Evolutionary conservation across 2,797 vertebrate species (phyloP).

Genomic region (Meda fulgida): DNA sequence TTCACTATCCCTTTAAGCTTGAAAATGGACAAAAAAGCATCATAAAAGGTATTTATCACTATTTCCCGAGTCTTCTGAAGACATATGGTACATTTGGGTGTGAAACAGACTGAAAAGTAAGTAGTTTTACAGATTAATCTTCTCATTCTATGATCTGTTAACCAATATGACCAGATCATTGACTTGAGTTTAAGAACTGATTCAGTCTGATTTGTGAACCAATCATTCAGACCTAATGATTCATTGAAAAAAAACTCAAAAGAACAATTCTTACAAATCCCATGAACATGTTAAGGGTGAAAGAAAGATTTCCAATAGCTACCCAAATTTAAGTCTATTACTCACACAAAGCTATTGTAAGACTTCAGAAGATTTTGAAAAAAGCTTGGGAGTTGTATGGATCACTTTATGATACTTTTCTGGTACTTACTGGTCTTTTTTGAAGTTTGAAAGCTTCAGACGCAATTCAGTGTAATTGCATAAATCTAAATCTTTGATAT

Average conservation of each 20-base stretch:
- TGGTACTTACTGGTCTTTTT: background rate
- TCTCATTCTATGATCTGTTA: background rate
- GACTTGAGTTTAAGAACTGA: background rate
- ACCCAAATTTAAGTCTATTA: background rate
- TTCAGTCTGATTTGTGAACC: background rate
- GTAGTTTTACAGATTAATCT: background rate
- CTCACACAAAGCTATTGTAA: background rate
- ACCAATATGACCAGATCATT: background rate
- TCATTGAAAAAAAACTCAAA: background rate
- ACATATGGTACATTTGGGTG: background rate
- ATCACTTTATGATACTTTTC: conserved; percentile 3
- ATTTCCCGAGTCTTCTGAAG: background rate
- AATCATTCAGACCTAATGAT: background rate
- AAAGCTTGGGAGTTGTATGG: background rate
- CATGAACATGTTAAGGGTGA: background rate
- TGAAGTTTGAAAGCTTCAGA: conserved; percentile 23
- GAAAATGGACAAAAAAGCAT: background rate
- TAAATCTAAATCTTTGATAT: conserved; percentile 7
- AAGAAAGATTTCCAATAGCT: background rate
- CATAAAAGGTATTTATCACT: background rate
- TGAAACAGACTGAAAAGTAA: background rate
- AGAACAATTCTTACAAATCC: background rate
- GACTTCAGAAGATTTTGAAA: conserved; percentile 1
- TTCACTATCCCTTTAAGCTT: background rate
- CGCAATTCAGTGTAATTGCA: background rate